Conservation (phyloP, 1,140 invertebrate genomes). For the Arion vulgaris region DNA sequence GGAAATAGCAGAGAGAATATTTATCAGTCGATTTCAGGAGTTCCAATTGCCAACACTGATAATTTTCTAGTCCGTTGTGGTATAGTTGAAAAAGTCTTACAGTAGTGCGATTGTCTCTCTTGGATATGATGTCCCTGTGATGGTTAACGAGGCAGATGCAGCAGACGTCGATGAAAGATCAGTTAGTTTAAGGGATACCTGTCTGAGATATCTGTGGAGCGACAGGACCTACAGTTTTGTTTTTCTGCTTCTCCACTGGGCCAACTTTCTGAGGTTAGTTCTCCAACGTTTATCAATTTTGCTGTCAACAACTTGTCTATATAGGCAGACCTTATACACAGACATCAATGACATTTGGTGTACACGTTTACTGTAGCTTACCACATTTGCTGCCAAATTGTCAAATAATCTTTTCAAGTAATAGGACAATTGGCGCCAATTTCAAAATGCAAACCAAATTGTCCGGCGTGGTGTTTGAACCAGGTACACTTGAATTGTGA, state of each 20-base stretch:
- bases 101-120: background rate
- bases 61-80: background rate
- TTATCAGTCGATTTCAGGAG: background rate
- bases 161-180: background rate
- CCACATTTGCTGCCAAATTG: no score
- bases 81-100: background rate
- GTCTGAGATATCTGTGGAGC: background rate
- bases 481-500: no score
- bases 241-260: background rate
- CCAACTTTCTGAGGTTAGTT: background rate
- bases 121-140: background rate
- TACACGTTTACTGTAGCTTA: no score
- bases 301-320: no score
- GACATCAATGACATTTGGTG: no score
- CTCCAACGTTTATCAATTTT: no score
- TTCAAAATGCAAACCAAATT: no score
- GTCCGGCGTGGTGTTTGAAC: no score
- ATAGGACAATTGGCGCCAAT: no score
- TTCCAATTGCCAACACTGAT: background rate
- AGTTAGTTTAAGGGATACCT: background rate
- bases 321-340: no score
- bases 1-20: background rate
- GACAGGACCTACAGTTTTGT: background rate
- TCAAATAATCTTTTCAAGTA: no score
- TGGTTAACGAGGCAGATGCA: background rate